Conservation (phyloP, 2,113 vertebrate genomes). For the zebrafish (Danio rerio) region GRCz12tu NC_133179.1:9191501-9192000, state of each 20-base stretch:
- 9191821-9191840: conserved; percentile 8
- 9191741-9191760: conserved; percentile 59
- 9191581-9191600: background rate
- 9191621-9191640: background rate
- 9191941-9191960: background rate
- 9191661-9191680: background rate
- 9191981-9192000: too few relatives aligned
- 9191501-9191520: background rate
- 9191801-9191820: background rate
- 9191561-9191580: background rate
- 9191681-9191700: background rate
- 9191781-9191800: conserved; percentile 7
- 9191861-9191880: background rate
- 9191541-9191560: background rate
- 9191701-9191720: conserved; percentile 55
- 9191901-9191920: background rate
- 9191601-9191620: background rate
- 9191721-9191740: conserved; percentile 70
- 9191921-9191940: background rate
- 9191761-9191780: conserved; percentile 16
- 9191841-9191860: conserved; percentile 7
- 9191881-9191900: conserved; percentile 11
- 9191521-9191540: background rate
- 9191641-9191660: background rate
- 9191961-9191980: background rate